These are phyloP conservation scores for Bradypus variegatus DNA, from an alignment of 2,797 vertebrate species.

Conservation along the genomic window DNA sequence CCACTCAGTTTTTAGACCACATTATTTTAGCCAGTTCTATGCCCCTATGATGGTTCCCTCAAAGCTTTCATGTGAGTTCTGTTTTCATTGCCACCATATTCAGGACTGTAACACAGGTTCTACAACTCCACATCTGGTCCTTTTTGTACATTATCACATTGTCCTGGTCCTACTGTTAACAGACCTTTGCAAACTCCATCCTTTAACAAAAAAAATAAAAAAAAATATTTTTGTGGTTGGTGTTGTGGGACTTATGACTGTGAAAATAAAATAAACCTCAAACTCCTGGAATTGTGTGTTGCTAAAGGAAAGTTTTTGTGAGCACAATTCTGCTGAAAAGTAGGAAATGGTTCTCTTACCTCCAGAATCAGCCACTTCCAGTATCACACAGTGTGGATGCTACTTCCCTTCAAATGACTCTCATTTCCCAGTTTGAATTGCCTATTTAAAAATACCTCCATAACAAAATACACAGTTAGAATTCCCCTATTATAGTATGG, in stretches of 20 bases:
- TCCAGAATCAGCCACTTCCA: not conserved
- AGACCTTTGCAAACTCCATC: not conserved
- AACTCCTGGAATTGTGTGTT: slow-evolving; percentile 22
- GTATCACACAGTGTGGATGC: not conserved
- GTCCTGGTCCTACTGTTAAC: not conserved
- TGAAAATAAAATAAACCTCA: slow-evolving; percentile 52
- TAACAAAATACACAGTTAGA: not conserved
- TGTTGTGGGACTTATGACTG: slow-evolving; percentile 32
- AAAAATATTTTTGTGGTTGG: not conserved
- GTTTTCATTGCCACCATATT: not conserved
- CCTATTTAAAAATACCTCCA: not conserved
- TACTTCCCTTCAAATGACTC: not conserved
- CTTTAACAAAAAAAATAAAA: not conserved
- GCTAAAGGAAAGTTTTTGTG: slow-evolving; percentile 49
- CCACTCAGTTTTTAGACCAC: not conserved
- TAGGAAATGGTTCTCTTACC: slow-evolving; percentile 55
- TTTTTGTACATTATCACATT: not conserved
- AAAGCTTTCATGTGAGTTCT: not conserved
- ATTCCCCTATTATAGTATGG: not conserved
- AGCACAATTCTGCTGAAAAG: slow-evolving; percentile 39
- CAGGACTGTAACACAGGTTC: not conserved
- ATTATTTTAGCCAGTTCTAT: not conserved
- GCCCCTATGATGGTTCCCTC: not conserved
- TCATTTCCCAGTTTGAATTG: not conserved
- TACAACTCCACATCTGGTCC: not conserved